Evolutionary conservation across 35 echinoderm and acorn worm genomes (phyloP).

Genomic region (Lytechinus variegatus): DNA sequence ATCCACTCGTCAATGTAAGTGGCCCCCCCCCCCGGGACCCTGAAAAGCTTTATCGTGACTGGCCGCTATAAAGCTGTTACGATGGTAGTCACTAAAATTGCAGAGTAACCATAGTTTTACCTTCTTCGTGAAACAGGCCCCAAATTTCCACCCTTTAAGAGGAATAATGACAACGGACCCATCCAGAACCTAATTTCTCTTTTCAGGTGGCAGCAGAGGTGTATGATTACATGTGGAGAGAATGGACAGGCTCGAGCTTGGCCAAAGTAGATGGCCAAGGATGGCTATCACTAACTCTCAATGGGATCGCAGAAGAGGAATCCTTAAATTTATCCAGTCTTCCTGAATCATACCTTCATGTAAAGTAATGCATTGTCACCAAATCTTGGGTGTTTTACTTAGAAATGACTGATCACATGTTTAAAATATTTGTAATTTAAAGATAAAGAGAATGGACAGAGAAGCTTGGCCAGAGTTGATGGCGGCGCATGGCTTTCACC

Average conservation of each 20-base stretch:
- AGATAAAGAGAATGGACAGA: background rate
- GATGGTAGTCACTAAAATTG: too few relatives aligned
- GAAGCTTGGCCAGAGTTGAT: background rate
- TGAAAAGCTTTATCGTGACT: too few relatives aligned
- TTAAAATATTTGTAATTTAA: too few relatives aligned
- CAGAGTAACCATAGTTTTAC: too few relatives aligned
- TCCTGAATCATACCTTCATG: background rate
- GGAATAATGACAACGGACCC: background rate
- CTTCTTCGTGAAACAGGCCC: too few relatives aligned
- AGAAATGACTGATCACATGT: too few relatives aligned
- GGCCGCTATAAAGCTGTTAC: too few relatives aligned
- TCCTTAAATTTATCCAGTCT: background rate
- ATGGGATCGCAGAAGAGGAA: background rate
- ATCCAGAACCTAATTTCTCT: background rate
- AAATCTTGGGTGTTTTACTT: background rate
- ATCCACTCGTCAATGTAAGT: too few relatives aligned
- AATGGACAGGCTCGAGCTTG: background rate
- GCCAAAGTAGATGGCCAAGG: background rate
- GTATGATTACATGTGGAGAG: background rate
- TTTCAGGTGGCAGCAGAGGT: background rate
- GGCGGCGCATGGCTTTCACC: background rate
- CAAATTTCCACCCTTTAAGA: background rate
- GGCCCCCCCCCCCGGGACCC: too few relatives aligned
- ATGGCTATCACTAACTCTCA: background rate
- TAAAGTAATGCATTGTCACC: background rate